These are phyloP conservation scores for Buceros bicornis DNA, from an alignment of 2,797 vertebrate species.

Conservation along the genomic window DNA sequence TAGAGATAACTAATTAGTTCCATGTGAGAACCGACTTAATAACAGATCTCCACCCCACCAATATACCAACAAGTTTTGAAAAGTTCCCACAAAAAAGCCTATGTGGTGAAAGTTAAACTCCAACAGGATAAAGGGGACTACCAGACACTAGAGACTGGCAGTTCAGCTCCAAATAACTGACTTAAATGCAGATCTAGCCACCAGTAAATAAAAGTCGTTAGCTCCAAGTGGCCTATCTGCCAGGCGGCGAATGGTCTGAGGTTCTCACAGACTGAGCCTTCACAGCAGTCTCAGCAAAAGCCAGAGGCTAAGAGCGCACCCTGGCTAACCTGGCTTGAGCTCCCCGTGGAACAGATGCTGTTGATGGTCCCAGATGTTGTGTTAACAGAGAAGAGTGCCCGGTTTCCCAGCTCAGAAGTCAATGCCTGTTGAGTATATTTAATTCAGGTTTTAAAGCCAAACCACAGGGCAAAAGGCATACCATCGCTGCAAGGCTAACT, in stretches of 20 bases:
- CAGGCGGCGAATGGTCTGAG: background rate
- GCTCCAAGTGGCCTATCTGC: background rate
- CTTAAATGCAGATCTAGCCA: background rate
- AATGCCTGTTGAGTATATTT: background rate
- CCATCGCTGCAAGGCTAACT: background rate
- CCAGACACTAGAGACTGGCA: background rate
- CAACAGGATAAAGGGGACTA: background rate
- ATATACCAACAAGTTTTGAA: background rate
- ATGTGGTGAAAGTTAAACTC: background rate
- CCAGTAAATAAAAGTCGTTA: background rate
- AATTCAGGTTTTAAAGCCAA: slow-evolving; percentile 10
- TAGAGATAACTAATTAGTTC: background rate
- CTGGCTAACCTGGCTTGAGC: background rate
- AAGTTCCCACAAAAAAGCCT: background rate
- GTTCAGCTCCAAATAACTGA: background rate
- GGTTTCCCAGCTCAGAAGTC: background rate
- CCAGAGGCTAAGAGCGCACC: background rate
- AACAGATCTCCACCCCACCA: background rate
- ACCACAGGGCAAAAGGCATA: background rate
- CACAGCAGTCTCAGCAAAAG: background rate
- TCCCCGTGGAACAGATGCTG: background rate
- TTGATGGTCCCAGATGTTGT: background rate
- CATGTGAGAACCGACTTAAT: background rate
- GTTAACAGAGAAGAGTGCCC: background rate
- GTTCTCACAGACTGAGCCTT: background rate